Evolutionary conservation across 1,140 invertebrate species (phyloP), one percentile per base, ranked within the genome.

Genomic region (Hypsibius dujardini): DNA sequence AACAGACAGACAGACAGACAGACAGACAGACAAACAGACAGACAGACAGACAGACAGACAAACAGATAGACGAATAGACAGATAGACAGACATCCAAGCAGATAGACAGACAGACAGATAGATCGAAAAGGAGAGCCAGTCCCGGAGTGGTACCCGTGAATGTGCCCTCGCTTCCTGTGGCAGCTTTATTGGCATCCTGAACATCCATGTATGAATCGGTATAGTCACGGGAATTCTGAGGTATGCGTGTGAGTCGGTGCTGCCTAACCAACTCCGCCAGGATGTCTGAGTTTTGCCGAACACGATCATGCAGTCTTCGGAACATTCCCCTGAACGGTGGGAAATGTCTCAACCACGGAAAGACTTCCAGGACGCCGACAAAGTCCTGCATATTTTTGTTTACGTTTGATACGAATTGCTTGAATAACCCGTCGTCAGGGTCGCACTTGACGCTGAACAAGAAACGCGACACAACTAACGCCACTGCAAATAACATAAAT

Each of bases 221-320:
- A 7, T 77, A 70, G 70, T 78, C 77, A 7, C 75, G 46, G 7
- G 76, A 56, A 14, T 72, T 71, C 40, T 70, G 67, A 0, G 76
- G 77, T 71, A 76, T 75, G 69, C 76, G 77, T 1, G 74, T 74
- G 50, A 77, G 76, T 72, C 74, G 75, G 46, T 76, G 76, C 28
- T 73, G 73, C 62, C 75, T 73, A 67, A 73, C 75, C 47, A 72
- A 70, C 1, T 74, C 42, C 59, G 74, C 73, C 2, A 75, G 46
- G 14, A 28, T 12, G 3, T 73, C 73, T 14, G 71, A 71, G 12
- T 75, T 69, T 46, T 50, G n/a, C 62, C 75, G 71, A 59, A 72
- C 59, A n/a, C 70, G 59, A 3, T 71, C 60, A 3, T 76, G 67
- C 15, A 73, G 69, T 40, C 74, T 72, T 46, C 71, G 72, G 28